phyloP scores from a whole-genome alignment of 2,797 vertebrate species.

The Gobio occitaniae region DNA sequence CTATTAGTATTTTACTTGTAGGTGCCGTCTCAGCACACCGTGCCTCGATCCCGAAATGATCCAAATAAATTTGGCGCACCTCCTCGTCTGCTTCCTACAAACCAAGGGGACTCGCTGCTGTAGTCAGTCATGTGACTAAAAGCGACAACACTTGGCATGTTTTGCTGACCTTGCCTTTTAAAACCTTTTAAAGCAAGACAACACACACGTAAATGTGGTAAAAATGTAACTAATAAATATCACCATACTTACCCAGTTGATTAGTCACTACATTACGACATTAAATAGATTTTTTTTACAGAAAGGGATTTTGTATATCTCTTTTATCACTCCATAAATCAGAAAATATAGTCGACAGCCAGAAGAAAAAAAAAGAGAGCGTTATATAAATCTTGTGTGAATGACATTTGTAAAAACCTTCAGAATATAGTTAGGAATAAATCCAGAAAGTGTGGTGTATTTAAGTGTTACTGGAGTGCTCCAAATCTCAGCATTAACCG shows the following conservation, averaged over 20 bases:
- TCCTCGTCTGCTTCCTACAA: background rate
- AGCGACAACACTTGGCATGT: background rate
- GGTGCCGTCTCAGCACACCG: background rate
- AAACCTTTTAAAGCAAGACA: slow-evolving; percentile 1
- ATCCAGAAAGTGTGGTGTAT: background rate
- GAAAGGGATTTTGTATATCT: background rate
- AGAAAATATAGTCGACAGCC: background rate
- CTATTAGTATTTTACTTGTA: background rate
- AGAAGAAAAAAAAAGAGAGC: too few species aligned
- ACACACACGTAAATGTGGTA: background rate
- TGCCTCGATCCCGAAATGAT: background rate
- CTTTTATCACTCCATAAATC: background rate
- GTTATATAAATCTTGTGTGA: background rate
- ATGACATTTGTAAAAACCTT: background rate
- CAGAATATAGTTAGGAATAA: too few species aligned
- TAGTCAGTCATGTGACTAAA: slow-evolving; percentile 58
- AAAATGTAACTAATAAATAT: background rate
- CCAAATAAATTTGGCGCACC: slow-evolving; percentile 23
- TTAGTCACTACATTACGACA: background rate
- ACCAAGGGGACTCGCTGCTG: slow-evolving; percentile 38
- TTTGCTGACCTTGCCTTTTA: slow-evolving; percentile 40
- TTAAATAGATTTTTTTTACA: background rate
- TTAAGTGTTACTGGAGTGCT: background rate
- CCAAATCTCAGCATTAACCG: background rate
- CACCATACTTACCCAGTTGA: background rate